Conservation (phyloP, 2,797 vertebrate genomes). For the Petrocephalus schoutedeni region DNA sequence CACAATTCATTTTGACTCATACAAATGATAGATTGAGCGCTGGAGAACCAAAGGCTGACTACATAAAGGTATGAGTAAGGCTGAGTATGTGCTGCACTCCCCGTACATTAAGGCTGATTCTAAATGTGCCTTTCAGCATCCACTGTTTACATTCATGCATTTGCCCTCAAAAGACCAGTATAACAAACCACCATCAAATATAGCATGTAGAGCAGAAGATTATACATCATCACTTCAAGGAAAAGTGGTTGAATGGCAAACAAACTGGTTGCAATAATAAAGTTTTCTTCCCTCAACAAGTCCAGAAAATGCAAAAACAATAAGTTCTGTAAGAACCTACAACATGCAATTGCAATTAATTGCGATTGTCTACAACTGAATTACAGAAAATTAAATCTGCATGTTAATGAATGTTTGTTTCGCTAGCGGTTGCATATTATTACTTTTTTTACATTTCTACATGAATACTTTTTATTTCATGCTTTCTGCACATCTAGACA, state of each 20-base stretch:
- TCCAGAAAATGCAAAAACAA: background rate
- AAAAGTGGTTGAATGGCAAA: too few species aligned
- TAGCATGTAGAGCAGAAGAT: background rate
- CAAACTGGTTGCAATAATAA: background rate
- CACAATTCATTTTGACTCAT: background rate
- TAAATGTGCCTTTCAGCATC: background rate
- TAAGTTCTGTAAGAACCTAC: background rate
- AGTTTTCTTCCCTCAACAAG: background rate
- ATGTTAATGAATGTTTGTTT: constrained; percentile 3
- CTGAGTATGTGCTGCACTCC: background rate
- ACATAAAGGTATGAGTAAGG: background rate
- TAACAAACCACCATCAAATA: background rate
- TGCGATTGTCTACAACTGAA: background rate
- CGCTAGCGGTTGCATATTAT: background rate
- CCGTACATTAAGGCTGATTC: background rate
- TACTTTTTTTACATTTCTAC: background rate
- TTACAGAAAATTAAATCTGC: background rate
- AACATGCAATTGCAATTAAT: background rate
- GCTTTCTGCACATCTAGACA: background rate
- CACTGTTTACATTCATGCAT: background rate
- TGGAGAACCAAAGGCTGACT: too few species aligned
- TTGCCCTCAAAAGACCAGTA: background rate
- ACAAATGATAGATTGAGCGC: background rate
- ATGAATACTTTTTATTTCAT: background rate
- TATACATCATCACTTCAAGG: background rate